Evolutionary conservation across 53 echinoderm and acorn worm species (phyloP).

Genomic region (Temnopleurus reevesii): DNA sequence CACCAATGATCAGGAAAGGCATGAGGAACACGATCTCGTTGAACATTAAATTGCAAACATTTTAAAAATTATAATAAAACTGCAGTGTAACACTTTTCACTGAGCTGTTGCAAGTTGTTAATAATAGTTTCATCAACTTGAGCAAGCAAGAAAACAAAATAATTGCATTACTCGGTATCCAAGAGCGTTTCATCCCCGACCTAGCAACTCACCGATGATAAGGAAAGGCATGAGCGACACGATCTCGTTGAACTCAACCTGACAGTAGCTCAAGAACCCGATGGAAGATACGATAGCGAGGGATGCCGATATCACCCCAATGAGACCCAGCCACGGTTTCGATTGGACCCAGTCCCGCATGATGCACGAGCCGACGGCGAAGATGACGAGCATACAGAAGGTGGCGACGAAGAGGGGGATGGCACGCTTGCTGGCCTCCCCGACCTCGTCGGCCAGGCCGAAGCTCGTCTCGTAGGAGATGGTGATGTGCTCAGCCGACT

Average conservation of each 20-base stretch:
- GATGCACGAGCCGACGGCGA: constrained; percentile 64
- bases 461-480: constrained; percentile 59
- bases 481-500: constrained; percentile 44
- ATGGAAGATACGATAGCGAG: constrained; percentile 70
- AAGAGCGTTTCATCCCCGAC: neutral
- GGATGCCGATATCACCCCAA: constrained; percentile 69
- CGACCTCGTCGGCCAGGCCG: constrained; percentile 50
- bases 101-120: no score
- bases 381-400: constrained; percentile 51
- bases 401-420: constrained; percentile 59
- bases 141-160: no score
- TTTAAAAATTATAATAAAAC: no score
- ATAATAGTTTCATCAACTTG: no score
- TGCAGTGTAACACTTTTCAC: no score
- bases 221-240: constrained; percentile 73
- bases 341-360: constrained; percentile 74
- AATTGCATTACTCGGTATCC: no score
- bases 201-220: constrained; percentile 67
- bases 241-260: constrained; percentile 65
- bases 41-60: constrained; percentile 51
- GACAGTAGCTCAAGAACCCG: constrained; percentile 66
- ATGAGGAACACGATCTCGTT: constrained; percentile 69
- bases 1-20: constrained; percentile 77
- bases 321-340: constrained; percentile 67
- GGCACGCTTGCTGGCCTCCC: constrained; percentile 52